Percentiles rank a stretch among this genome's conserved stretches.
These are phyloP conservation scores for Chrysaora quinquecirrha DNA, from an alignment of 30 jellyfish, hydroid and myxozoan species.

Conservation along the genomic window DNA sequence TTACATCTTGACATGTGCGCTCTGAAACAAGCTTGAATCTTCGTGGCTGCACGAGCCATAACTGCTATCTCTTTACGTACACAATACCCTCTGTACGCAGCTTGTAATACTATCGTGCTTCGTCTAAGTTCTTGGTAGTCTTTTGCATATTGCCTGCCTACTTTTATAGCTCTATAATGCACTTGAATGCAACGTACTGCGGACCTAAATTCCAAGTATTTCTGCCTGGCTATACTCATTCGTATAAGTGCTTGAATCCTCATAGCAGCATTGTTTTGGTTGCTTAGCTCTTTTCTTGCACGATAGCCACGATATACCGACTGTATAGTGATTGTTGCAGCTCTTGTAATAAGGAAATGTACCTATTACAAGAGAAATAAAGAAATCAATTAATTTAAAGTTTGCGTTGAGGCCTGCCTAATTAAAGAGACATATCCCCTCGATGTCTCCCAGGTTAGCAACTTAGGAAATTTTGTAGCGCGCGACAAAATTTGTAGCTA, in stretches of 20 bases:
- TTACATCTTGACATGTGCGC: slow-evolving; percentile 9
- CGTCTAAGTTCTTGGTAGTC: not conserved
- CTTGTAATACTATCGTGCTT: slow-evolving; percentile 44
- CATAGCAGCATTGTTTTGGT: slow-evolving; percentile 29
- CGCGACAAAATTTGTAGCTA: too few relatives aligned
- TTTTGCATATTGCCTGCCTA: not conserved
- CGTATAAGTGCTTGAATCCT: slow-evolving; percentile 39
- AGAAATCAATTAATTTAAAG: too few relatives aligned
- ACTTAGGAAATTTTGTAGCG: too few relatives aligned
- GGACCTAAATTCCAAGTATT: not conserved
- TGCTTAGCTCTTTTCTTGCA: slow-evolving; percentile 39
- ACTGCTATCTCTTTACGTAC: slow-evolving; percentile 19
- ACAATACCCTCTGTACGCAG: slow-evolving; percentile 42
- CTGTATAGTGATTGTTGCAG: slow-evolving; percentile 68
- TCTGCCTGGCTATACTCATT: slow-evolving; percentile 18
- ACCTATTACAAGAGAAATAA: too few relatives aligned
- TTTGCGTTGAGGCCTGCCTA: too few relatives aligned
- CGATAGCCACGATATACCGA: slow-evolving; percentile 56
- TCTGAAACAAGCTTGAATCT: slow-evolving; percentile 38
- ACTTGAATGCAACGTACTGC: slow-evolving; percentile 40
- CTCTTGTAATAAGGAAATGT: slow-evolving; percentile 43
- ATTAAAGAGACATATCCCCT: too few relatives aligned
- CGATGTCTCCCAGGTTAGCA: too few relatives aligned
- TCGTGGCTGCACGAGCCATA: slow-evolving; percentile 29
- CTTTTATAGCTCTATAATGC: slow-evolving; percentile 27